Evolutionary conservation across 1,140 invertebrate genomes (phyloP), one percentile per base, ranked within the genome.

Genomic region (Eubasilissa regina): DNA sequence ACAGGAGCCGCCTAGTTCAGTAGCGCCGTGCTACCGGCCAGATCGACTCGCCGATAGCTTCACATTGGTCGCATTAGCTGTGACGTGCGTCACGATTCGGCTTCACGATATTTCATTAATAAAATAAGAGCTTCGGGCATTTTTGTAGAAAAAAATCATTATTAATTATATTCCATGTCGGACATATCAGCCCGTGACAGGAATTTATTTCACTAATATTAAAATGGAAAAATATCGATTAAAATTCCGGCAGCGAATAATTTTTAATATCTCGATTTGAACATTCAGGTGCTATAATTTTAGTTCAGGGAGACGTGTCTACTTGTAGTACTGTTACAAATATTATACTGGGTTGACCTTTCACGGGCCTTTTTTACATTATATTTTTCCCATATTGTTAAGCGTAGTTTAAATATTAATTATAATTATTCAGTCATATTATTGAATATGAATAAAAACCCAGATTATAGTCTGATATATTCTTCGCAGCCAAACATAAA

Each of bases 221-320:
- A 68, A 68, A 68, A 45, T 68, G 45, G 45, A 44, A 68, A 68
- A 68, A 68, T 68, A 68, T 68, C 64, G 64, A 68, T 68, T 68
- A 68, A 68, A 68, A 68, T 51, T 17, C 64, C 44, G 64, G 44
- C 64, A 25, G 64, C 43, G 10, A 45, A 45, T 35, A 68, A 68
- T 45, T 47, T 21, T 47, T 68, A 44, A 68, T 51, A 35, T 35
- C 25, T 35, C 25, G 25, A 35, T 35, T 35, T 35, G 25, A 35
- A 35, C 1, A 35, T 1, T 35, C 25, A 35, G 25, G 1, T 35
- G 25, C 25, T 35, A 35, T 35, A 6, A 6, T 35, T 35, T 35
- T 35, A 35, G 25, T 35, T 35, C 25, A 35, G 1, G 25, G 25
- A 35, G 25, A 35, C 6, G 25, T 35, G 25, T 35, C 25, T 35